phyloP scores from a whole-genome alignment of 1,140 invertebrate species.

The Heliconius hewitsoni region DNA sequence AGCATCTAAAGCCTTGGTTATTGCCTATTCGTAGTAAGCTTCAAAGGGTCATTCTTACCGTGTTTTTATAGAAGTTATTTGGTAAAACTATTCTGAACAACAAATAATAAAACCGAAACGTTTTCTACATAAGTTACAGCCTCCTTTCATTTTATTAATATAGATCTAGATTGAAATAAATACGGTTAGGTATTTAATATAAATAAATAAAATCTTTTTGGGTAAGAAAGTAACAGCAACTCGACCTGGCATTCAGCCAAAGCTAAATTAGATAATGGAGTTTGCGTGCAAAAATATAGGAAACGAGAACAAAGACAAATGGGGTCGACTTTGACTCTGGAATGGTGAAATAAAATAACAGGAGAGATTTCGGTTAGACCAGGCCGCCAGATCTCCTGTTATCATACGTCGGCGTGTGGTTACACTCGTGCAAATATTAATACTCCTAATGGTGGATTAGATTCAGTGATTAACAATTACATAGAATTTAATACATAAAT shows the following conservation, averaged over 20 bases:
- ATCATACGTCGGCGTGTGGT: conserved; percentile 22
- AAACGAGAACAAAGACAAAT: conserved; percentile 81
- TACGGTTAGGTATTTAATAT: conserved; percentile 67
- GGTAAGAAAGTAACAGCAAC: conserved; percentile 69
- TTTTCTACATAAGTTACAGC: not conserved
- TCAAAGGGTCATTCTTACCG: conserved; percentile 42
- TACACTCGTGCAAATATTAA: conserved; percentile 25
- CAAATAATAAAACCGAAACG: not conserved
- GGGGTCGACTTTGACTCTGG: conserved; percentile 74
- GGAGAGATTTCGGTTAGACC: conserved; percentile 57
- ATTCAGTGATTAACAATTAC: conserved; percentile 20
- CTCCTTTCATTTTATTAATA: not conserved
- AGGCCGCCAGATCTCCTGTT: conserved; percentile 28
- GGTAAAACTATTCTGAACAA: not conserved
- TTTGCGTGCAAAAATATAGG: conserved; percentile 82
- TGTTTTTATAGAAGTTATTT: conserved; percentile 36
- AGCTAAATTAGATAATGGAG: conserved; percentile 82
- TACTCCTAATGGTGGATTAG: not conserved
- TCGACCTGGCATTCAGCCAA: conserved; percentile 78
- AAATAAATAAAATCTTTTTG: conserved; percentile 73
- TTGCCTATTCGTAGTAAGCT: conserved; percentile 54
- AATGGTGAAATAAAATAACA: conserved; percentile 76
- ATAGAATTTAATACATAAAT: not conserved
- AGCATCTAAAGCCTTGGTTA: conserved; percentile 54
- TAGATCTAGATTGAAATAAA: conserved; percentile 42